Evolutionary conservation across 2,797 vertebrate species (phyloP).

Genomic region (Myotis planiceps): DNA sequence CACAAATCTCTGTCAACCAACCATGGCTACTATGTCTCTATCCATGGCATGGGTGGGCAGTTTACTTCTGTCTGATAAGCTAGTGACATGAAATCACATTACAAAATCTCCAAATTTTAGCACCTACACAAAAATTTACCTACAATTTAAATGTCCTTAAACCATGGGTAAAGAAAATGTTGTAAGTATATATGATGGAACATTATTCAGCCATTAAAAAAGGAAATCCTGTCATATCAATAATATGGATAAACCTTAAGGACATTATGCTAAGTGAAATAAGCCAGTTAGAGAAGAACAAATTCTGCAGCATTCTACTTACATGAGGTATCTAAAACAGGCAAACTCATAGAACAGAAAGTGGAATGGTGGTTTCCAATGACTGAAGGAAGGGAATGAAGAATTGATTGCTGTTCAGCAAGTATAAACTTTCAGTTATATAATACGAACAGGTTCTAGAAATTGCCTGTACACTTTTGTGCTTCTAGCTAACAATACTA

Average conservation of each 20-base stretch:
- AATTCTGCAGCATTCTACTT: background rate
- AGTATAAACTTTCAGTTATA: background rate
- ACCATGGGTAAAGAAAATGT: background rate
- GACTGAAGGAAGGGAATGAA: accelerated
- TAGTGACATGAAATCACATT: background rate
- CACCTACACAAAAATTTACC: background rate
- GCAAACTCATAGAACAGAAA: background rate
- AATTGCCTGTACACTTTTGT: background rate
- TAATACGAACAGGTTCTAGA: background rate
- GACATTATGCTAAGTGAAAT: background rate
- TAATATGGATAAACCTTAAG: background rate
- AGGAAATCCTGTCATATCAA: background rate
- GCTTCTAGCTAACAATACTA: background rate
- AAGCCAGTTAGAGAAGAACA: background rate
- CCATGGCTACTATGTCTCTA: background rate
- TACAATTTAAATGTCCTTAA: background rate
- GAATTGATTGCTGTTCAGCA: background rate
- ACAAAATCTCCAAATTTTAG: background rate
- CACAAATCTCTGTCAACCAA: background rate
- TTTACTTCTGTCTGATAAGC: background rate
- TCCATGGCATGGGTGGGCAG: too few relatives aligned
- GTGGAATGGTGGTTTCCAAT: background rate
- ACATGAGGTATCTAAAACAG: background rate
- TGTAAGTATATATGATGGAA: background rate
- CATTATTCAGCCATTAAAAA: background rate